These are phyloP conservation scores for Eulemur macaco DNA, from an alignment of 2,113 vertebrate species.

Conservation along the genomic window DNA sequence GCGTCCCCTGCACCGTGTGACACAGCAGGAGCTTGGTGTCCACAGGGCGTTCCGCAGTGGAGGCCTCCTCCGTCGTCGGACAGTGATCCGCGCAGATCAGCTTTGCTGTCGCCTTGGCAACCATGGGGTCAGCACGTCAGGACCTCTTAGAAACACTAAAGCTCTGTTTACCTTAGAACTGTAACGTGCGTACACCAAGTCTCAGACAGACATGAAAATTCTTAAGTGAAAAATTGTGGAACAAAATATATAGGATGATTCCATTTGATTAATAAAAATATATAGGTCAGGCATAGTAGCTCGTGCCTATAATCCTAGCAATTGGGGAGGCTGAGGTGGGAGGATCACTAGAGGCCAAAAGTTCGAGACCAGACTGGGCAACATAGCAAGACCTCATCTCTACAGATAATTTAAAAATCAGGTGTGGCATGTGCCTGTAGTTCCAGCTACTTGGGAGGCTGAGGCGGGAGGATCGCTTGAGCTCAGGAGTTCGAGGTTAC, in stretches of 20 bases:
- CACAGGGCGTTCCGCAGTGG: not conserved
- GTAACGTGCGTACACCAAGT: not conserved
- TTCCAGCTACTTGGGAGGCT: no score
- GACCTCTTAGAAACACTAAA: constrained; percentile 3
- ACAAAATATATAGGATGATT: not conserved
- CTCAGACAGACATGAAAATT: not conserved
- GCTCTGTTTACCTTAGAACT: not conserved
- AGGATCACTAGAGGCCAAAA: no score
- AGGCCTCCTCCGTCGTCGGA: not conserved
- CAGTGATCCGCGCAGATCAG: not conserved
- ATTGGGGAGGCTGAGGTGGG: no score
- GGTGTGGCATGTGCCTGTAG: no score
- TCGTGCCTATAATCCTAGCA: no score
- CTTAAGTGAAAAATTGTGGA: not conserved
- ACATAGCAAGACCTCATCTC: no score
- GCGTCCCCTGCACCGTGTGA: not conserved
- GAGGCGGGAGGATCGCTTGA: no score
- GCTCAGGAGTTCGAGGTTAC: no score
- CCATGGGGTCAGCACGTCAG: not conserved
- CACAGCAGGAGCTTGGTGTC: not conserved
- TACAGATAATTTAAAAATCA: no score
- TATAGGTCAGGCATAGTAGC: no score
- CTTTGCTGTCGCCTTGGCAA: not conserved
- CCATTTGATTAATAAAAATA: not conserved
- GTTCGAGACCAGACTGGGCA: no score